A percentile compares a stretch with the other conserved stretches of the same genome.
phyloP scores from a whole-genome alignment of 2,888 invertebrate species.

The Lamproptera curius region DNA sequence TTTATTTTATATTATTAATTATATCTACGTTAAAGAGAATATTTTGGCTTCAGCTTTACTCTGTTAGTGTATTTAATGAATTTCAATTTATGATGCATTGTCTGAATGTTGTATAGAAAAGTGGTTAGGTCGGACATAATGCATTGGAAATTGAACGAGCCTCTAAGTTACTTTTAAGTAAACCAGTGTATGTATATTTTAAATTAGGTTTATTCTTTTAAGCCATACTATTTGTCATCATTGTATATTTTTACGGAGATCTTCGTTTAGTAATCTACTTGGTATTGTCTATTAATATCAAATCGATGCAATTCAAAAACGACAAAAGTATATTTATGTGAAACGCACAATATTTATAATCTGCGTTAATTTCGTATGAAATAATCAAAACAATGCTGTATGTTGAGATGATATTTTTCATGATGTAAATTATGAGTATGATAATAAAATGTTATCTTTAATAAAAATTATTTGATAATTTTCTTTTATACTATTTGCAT shows the following conservation, averaged over 20 bases:
- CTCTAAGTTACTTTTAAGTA: constrained; percentile 18
- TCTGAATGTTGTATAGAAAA: constrained; percentile 12
- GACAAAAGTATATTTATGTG: constrained; percentile 24
- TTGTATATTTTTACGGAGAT: background rate
- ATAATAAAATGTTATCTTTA: constrained; percentile 23
- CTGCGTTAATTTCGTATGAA: constrained; percentile 1
- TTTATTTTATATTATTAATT: constrained; percentile 37
- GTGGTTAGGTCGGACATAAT: constrained; percentile 25
- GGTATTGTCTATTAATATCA: no score
- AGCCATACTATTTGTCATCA: constrained; percentile 22
- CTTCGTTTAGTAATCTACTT: no score
- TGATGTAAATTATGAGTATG: constrained; percentile 19
- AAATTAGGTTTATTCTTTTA: constrained; percentile 35
- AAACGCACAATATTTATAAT: constrained; percentile 32
- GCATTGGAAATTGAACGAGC: constrained; percentile 37
- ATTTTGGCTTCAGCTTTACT: constrained; percentile 61
- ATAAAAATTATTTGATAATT: constrained; percentile 24
- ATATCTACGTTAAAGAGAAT: constrained; percentile 34
- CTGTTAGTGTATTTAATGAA: constrained; percentile 36
- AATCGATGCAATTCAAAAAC: no score
- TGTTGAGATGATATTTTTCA: constrained; percentile 15
- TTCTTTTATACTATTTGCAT: constrained; percentile 20
- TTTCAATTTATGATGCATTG: constrained; percentile 41
- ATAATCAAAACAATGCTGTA: constrained; percentile 9
- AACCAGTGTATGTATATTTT: constrained; percentile 47